Evolutionary conservation across 2,888 invertebrate genomes (phyloP).

Genomic region (Trisateles emortualis): DNA sequence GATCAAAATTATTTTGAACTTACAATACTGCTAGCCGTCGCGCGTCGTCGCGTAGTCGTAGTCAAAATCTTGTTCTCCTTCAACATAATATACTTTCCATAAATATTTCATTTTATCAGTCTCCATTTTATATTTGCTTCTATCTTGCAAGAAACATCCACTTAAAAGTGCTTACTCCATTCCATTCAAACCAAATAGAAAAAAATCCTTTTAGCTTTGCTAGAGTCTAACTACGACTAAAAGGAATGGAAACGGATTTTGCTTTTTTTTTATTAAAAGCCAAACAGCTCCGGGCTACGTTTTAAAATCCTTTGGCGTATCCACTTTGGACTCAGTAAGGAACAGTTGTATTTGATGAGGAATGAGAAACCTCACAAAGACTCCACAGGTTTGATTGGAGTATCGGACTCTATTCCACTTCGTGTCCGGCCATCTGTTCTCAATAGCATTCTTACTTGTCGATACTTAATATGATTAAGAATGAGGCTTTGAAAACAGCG

Average conservation of each 20-base stretch:
- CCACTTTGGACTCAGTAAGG: constrained; percentile 2
- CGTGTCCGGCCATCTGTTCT: constrained; percentile 21
- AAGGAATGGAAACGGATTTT: constrained; percentile 3
- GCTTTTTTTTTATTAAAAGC: constrained; percentile 7
- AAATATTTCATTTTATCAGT: neutral
- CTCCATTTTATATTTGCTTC: neutral
- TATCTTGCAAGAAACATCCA: neutral
- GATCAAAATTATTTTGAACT: too few relatives aligned
- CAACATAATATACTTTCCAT: too few relatives aligned
- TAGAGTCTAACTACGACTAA: neutral
- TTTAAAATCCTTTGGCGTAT: constrained; percentile 11
- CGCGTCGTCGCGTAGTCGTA: too few relatives aligned
- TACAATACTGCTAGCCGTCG: too few relatives aligned
- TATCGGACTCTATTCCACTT: constrained; percentile 14
- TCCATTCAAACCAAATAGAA: neutral
- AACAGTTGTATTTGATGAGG: neutral
- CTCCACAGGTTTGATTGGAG: constrained; percentile 16
- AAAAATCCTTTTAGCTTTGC: constrained; percentile 2
- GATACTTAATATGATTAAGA: constrained; percentile 19
- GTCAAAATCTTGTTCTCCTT: too few relatives aligned
- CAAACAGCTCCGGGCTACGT: constrained; percentile 9
- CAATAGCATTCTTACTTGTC: constrained; percentile 14
- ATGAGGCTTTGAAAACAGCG: constrained; percentile 4
- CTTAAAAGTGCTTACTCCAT: constrained; percentile 1
- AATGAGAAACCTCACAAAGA: constrained; percentile 5